A percentile compares a stretch with the other conserved stretches of the same genome.
Evolutionary conservation across 2,113 vertebrate genomes (phyloP).

Genomic region (Regulus satrapa): DNA sequence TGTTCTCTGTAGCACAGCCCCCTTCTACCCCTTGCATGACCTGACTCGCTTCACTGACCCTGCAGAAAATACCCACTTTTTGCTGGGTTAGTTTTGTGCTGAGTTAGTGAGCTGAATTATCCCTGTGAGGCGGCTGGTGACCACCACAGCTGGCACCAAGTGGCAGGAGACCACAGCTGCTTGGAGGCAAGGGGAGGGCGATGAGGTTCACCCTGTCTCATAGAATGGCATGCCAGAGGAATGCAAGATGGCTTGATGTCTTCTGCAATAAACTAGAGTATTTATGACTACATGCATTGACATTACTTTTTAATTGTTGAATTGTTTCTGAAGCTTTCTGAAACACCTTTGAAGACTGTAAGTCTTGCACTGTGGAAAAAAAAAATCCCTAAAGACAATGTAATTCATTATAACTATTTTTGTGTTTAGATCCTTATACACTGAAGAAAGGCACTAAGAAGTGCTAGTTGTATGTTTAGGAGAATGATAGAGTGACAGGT

Average conservation of each 20-base stretch:
- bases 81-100: neutral
- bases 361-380: neutral
- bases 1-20: neutral
- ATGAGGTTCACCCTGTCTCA: neutral
- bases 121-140: neutral
- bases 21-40: neutral
- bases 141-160: neutral
- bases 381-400: fast-evolving
- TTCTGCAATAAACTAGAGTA: neutral
- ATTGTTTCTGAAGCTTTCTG: neutral
- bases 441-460: neutral
- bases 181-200: neutral
- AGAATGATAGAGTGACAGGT: neutral
- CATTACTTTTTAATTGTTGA: neutral
- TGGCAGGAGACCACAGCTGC: neutral
- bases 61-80: neutral
- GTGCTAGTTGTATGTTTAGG: neutral
- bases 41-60: neutral
- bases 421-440: neutral
- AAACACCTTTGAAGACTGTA: neutral
- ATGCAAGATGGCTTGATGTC: fast-evolving
- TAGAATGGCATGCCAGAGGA: neutral
- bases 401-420: neutral
- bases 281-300: neutral
- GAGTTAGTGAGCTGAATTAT: neutral